Base-by-base conservation (phyloP, 2,888 invertebrate species). In the Leptinotarsa peninsularis region DNA sequence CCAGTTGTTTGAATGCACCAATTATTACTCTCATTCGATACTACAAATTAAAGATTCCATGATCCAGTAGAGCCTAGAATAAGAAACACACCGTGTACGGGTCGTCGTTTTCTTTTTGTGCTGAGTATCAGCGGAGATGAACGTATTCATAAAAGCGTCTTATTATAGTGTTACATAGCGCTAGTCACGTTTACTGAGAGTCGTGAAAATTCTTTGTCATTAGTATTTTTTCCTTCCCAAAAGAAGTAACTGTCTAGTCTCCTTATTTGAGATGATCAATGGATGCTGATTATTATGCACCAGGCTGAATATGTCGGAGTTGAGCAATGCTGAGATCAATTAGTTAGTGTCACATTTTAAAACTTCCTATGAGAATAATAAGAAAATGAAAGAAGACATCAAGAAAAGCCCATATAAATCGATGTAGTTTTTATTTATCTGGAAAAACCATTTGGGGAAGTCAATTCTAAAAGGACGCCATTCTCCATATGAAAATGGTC, bases 171-270 rank as follows among this genome's bases (percentile, higher is more conserved):
- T 76, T 73, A 76, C 73, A 60, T 73, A 71, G 76, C 54, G 73
- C 67, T 21, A 73, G 76, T 76, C 76, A 76, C 76, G 76, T 70
- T 76, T 71, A 73, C 76, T 70, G 73, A 56, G 71, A 73, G 73
- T 73, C 76, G 76, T 76, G 76, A 76, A 76, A 76, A 76, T 76
- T 76, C 73, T 73, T 71, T 76, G 76, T 76, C 76, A 76, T 76
- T 76, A 76, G 73, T 63, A 67, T 70, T 66, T 76, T 60, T 73
- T 67, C 15, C 21, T 58, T 67, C 58, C 58, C 66, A n/a, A 76
- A 76, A 73, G 63, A 71, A 60, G 73, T 67, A 76, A 73, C 50
- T 63, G 58, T 50, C 56, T 0, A 43, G 54, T 68, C 52, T 69
- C 18, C 7, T 49, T 68, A 1, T 21, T 3, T 63, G 63, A 33